phyloP scores from a whole-genome alignment of 2,113 vertebrate species.

The Bos indicus region DNA sequence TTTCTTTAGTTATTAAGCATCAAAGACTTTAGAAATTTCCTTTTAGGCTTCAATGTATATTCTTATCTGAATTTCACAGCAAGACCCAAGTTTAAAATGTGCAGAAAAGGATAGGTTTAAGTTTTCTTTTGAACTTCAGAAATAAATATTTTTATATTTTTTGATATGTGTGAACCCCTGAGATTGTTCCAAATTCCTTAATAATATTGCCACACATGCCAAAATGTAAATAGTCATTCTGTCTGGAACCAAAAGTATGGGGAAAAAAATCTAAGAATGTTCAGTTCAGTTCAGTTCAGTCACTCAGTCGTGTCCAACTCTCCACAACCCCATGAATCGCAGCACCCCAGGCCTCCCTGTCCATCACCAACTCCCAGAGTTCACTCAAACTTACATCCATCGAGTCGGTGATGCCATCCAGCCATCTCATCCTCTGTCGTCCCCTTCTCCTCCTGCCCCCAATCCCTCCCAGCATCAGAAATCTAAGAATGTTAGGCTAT shows the following conservation, averaged over 20 bases:
- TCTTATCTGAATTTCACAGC: neutral
- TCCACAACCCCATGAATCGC: too few relatives aligned
- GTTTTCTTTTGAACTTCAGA: neutral
- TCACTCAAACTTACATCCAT: too few relatives aligned
- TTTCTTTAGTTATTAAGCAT: neutral
- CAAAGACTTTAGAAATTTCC: neutral
- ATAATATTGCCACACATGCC: neutral
- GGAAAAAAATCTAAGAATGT: neutral
- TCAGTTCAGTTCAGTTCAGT: too few relatives aligned
- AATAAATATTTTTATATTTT: slow-evolving; percentile 20
- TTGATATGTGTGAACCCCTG: neutral
- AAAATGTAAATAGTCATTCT: slow-evolving; percentile 9
- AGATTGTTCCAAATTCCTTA: neutral
- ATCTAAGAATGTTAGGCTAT: neutral
- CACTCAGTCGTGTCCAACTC: too few relatives aligned
- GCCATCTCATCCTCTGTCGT: too few relatives aligned
- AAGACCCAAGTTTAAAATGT: neutral
- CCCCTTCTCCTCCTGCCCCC: too few relatives aligned
- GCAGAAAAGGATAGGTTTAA: neutral
- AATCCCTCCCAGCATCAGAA: too few relatives aligned
- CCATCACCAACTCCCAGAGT: too few relatives aligned
- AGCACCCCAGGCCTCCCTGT: too few relatives aligned
- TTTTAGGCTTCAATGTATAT: neutral
- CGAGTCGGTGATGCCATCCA: too few relatives aligned
- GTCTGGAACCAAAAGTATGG: neutral